Conservation (phyloP, 2,113 vertebrate genomes). For the Engystomops pustulosus region DNA sequence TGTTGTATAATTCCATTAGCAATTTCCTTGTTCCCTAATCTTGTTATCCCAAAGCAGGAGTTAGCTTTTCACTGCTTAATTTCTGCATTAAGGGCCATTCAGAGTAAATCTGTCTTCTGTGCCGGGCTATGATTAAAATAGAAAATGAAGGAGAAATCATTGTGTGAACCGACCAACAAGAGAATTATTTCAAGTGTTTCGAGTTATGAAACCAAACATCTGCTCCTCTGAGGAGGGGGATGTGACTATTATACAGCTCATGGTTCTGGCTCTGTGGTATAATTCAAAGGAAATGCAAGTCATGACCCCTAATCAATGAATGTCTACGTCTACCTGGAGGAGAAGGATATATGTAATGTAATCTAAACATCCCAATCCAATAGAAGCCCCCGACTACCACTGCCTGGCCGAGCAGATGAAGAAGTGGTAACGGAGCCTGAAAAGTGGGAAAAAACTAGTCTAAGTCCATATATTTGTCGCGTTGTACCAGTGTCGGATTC, state of each 20-base stretch:
- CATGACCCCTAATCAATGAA: too few relatives aligned
- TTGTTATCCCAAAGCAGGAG: conserved; percentile 50
- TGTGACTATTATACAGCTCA: neutral
- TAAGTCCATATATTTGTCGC: too few relatives aligned
- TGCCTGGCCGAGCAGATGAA: too few relatives aligned
- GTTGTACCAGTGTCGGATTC: too few relatives aligned
- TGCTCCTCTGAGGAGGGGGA: neutral
- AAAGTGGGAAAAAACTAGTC: too few relatives aligned
- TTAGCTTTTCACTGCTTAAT: conserved; percentile 53
- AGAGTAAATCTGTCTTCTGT: conserved; percentile 44
- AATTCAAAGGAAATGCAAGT: too few relatives aligned
- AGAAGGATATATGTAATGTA: too few relatives aligned
- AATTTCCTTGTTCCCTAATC: conserved; percentile 52
- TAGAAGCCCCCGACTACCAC: too few relatives aligned
- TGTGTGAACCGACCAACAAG: conserved; percentile 17
- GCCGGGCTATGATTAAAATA: conserved; percentile 32
- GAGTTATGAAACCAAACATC: conserved; percentile 23
- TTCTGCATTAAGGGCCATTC: conserved; percentile 49
- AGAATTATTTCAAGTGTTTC: conserved; percentile 34
- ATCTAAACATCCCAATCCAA: too few relatives aligned
- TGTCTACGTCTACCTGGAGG: too few relatives aligned
- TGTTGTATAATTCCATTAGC: conserved; percentile 53
- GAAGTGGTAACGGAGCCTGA: too few relatives aligned
- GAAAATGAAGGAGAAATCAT: conserved; percentile 16
- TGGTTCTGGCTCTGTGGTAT: too few relatives aligned